Base-by-base conservation (phyloP, 2,888 invertebrate genomes). In the Acleris laterana region DNA sequence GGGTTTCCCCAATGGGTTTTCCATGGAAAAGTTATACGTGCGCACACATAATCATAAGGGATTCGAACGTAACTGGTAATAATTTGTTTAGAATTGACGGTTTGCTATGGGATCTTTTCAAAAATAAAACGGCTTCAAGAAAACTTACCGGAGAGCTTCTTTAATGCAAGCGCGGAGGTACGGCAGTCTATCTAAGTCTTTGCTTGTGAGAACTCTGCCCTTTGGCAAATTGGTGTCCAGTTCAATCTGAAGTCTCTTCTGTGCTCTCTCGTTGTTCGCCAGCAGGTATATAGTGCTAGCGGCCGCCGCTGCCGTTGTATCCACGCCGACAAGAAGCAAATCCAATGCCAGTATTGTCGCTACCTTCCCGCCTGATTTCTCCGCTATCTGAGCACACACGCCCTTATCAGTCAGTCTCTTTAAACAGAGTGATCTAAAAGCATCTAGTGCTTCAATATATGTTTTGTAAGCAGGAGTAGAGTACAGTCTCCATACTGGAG, bases 231-330 rank as follows among this genome's bases (percentile, higher is more conserved):
- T 86, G 32, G 79, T 80, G 71, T 93, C 90, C 42, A 96, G 83
- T 87, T 97, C 96, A 22, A 92, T 77, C 77, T 94, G 95, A 60
- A 97, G 86, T 70, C 87, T 93, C 71, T 90, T 93, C 79, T 97
- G 97, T 69, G 94, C 95, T 62, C 95, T 94, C 13, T 93, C 92
- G 85, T 96, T 96, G 75, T 94, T 95, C 7, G 96, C 95, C 72
- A 97, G 84, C 79, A 96, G 95, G 87, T 96, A 96, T 65, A 97
- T 93, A 17, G 96, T 95, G 68, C 96, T 96, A 0, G 96, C 95
- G 17, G 95, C 94, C 4, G 96, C 96, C 46, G 96, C 96, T 0
- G 96, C 96, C 4, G 96, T 96, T 89, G 97, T 97, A 80, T 96
- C 96, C 1, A 97, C 95, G 13, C 97, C 97, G 69, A 97, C 97